Base-by-base conservation (phyloP, 2,888 invertebrate genomes). In the Galeruca laticollis region DNA sequence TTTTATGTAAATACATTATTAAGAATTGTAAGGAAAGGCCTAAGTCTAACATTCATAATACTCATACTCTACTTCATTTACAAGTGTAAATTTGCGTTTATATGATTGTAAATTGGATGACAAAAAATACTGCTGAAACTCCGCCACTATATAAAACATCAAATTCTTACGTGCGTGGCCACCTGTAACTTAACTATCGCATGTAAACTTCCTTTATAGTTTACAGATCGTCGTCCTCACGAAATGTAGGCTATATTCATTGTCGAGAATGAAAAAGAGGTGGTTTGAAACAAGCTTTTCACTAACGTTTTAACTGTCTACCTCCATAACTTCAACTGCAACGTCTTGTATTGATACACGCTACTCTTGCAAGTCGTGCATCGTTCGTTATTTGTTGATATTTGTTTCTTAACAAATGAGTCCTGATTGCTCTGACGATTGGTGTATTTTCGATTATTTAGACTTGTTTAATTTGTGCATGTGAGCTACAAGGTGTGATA, bases 161-260 rank as follows among this genome's bases (percentile, higher is more conserved):
- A 4, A 18, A 6, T 9, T 2, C 26, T 31, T 13, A 54, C 54
- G 26, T 60, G 8, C 13, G 18, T 60, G 59, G 40, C 18, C 40
- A 43, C 21, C 59, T 60, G 2, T 60, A 60, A 21, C 18, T 4
- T 40, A 60, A 18, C 33, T 33, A 33, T 31, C 1, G n/a, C 21
- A 8, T 31, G 2, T 21, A 43, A 60, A 60, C 43, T 60, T 60
- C 37, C 59, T 21, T 21, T 3, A 13, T 18, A 18, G 21, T 60
- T 54, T 54, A 18, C 26, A 54, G 54, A 54, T 54, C 54, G 54
- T 31, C 31, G 54, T 31, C 26, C 54, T 37, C 43, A 37, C 59
- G 47, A 61, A 61, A 61, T 61, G 61, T 61, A 49, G 61, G 61
- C 61, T 61, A 61, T 47, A 47, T 15, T 47, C 61, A 61, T 49